Evolutionary conservation across 2,888 invertebrate genomes (phyloP).

Genomic region (Arrhopalites spinosus): DNA sequence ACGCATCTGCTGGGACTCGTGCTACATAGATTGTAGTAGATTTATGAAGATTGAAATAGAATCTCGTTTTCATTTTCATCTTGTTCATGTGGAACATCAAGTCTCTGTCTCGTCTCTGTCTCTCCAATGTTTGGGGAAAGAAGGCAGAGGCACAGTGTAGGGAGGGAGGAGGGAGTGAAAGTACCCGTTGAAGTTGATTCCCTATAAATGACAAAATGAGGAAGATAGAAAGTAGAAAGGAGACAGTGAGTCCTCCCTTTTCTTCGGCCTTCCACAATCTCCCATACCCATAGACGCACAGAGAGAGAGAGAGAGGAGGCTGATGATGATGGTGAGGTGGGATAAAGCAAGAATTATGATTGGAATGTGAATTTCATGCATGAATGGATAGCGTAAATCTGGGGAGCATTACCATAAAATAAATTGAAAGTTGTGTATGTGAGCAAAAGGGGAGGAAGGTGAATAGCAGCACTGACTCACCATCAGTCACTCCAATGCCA

Average conservation of each 20-base stretch:
- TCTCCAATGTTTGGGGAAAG: neutral
- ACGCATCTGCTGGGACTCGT: no score
- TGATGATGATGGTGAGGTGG: conserved; percentile 7
- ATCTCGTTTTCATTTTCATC: conserved; percentile 30
- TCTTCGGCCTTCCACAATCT: neutral
- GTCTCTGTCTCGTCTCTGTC: neutral
- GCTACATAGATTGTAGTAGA: neutral
- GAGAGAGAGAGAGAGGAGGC: no score
- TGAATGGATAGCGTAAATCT: conserved; percentile 32
- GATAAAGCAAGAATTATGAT: conserved; percentile 35
- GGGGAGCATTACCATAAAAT: conserved; percentile 29
- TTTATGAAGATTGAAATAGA: conserved; percentile 32
- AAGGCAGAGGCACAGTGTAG: neutral
- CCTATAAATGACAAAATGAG: conserved; percentile 10
- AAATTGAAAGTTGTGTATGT: conserved; percentile 25
- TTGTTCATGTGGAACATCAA: neutral
- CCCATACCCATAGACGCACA: neutral
- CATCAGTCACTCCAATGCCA: no score
- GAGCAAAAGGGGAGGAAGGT: neutral
- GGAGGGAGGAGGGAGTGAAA: conserved; percentile 4
- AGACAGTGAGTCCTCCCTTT: neutral
- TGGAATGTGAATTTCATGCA: conserved; percentile 37
- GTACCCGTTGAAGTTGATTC: neutral
- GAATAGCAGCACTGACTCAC: neutral
- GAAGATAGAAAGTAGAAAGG: neutral